Base-by-base conservation (phyloP, 2,113 vertebrate genomes). In the Ibidorhyncha struthersii region DNA sequence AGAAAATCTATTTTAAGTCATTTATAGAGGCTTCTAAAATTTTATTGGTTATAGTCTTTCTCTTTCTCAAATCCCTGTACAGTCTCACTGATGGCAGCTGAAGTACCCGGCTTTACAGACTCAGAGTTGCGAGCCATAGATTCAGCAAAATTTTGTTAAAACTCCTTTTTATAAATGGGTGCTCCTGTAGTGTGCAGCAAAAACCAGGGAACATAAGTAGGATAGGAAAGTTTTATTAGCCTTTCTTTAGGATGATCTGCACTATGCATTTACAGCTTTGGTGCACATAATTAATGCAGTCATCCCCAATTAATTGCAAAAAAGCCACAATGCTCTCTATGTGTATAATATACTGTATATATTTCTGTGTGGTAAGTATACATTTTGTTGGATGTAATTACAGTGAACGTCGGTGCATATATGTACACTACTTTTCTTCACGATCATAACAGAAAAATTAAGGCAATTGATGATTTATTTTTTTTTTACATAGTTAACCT, bases 11-110 rank as follows among this genome's bases (percentile, higher is more conserved):
- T 94, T 92, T 63, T 43, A 70, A 91, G 78, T 95, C 55, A 91
- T 91, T 93, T 94, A 85, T 45, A 70, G 72, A 92, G 77, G 38
- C 82, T 85, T 89, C 89, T 92, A 85, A 94, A 96, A 77, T 93
- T 32, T 45, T 95, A 83, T 20, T 88, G 43, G 41, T 86, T 85
- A 38, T 67, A 74, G 82, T 86, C 69, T 90, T 89, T 74, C 66
- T 52, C 58, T 38, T 66, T 52, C 74, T 95, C 82, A 92, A 69
- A 81, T 95, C 67, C 76, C 47, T 47, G 19, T 47, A 34, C 63
- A 63, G 65, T 50, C 61, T 97, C 40, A 50, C 26, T 19, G 8
- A n/a, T 89, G 69, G 82, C 80, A 91, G 74, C 25, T 83, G 38
- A 80, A 88, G 81, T 71, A 80, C 74, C 50, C 55, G 76, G 38